Evolutionary conservation across 2,888 invertebrate genomes (phyloP).

Genomic region (Cryptocephalus moraei): DNA sequence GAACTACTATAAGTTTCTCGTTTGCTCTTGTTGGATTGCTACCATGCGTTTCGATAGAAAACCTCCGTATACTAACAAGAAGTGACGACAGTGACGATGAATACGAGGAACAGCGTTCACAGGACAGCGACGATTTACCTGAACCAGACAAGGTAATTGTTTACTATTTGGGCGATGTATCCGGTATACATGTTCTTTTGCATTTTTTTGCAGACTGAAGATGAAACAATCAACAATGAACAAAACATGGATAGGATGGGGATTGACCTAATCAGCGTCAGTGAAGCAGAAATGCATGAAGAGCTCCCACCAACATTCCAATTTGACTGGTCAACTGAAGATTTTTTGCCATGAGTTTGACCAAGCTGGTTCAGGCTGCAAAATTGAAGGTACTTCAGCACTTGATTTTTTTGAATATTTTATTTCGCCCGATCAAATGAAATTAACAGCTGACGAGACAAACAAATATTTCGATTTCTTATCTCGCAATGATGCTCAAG

Average conservation of each 20-base stretch:
- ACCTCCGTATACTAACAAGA: not conserved
- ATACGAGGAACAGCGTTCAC: not conserved
- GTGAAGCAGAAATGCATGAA: not conserved
- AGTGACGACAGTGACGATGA: not conserved
- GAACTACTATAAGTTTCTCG: no score
- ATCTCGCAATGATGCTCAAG: no score
- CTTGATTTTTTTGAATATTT: not conserved
- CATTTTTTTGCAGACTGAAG: no score
- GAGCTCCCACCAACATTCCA: not conserved
- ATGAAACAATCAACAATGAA: not conserved
- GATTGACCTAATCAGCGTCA: not conserved
- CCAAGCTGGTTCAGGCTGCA: no score
- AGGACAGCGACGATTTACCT: no score
- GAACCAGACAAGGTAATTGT: no score
- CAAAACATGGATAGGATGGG: no score
- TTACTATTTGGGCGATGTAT: no score
- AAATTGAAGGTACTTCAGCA: no score
- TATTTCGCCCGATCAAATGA: not conserved
- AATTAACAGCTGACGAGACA: not conserved
- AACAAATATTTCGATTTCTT: not conserved
- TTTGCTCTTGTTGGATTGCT: no score
- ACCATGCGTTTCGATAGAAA: no score
- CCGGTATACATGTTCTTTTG: no score
- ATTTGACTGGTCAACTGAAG: not conserved
- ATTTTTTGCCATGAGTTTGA: not conserved